phyloP scores from a whole-genome alignment of 2,113 vertebrate genomes.

The Dasyurus viverrinus region DNA sequence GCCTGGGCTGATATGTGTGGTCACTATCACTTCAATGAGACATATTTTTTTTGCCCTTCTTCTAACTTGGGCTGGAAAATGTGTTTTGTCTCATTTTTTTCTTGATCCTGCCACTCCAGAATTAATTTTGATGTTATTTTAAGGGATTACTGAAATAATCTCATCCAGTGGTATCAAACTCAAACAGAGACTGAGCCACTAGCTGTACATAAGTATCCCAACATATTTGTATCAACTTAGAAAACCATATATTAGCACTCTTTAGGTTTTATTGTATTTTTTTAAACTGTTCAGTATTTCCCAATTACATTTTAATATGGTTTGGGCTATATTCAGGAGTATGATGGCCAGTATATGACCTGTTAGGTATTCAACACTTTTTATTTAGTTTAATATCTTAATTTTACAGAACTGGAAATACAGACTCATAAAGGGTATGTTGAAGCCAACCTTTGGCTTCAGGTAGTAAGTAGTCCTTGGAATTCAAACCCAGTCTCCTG shows the following conservation, averaged over 20 bases:
- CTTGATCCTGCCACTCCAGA: neutral
- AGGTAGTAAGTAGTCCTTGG: neutral
- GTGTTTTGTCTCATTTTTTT: neutral
- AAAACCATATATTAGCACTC: neutral
- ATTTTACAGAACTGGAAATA: neutral
- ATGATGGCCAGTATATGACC: neutral
- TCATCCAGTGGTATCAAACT: neutral
- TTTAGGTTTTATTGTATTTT: neutral
- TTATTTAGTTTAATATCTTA: neutral
- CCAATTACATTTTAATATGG: neutral
- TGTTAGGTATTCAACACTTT: neutral
- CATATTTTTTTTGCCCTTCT: neutral
- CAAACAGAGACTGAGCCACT: neutral
- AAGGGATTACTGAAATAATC: neutral
- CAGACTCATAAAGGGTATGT: neutral
- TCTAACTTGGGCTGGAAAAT: neutral
- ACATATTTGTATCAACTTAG: neutral
- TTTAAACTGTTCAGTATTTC: neutral
- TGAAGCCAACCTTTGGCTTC: neutral
- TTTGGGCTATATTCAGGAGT: neutral
- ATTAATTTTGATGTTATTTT: neutral
- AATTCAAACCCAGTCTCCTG: neutral
- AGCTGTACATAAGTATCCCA: neutral
- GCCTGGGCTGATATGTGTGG: no score
- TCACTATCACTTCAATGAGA: neutral